Conservation (phyloP, 2,113 vertebrate species). For the Ciconia boyciana region DNA sequence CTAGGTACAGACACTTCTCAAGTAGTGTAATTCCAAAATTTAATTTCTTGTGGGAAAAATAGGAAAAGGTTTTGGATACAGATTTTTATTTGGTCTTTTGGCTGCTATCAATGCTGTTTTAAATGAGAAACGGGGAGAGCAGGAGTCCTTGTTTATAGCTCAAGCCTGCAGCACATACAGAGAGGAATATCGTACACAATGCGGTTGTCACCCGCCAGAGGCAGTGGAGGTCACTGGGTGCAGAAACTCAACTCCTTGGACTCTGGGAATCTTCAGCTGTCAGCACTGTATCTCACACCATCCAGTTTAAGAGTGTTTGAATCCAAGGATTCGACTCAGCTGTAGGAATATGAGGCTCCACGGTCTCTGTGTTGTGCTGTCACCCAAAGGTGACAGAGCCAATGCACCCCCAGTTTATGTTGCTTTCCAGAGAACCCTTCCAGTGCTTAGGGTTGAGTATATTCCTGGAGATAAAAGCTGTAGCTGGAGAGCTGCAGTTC, state of each 20-base stretch:
- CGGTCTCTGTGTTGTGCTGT: not conserved
- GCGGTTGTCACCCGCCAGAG: not conserved
- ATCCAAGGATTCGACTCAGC: not conserved
- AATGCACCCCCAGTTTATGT: rapidly evolving
- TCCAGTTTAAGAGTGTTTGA: not conserved
- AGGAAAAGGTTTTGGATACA: not conserved
- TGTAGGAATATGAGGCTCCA: not conserved
- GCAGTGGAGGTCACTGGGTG: not conserved
- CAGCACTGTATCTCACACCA: not conserved
- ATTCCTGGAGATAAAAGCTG: not conserved
- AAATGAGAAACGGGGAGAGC: not conserved
- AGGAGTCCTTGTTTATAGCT: not conserved
- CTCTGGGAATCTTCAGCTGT: not conserved
- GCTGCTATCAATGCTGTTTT: not conserved
- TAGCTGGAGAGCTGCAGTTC: not conserved
- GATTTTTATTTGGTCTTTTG: not conserved
- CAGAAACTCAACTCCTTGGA: not conserved
- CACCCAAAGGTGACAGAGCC: not conserved
- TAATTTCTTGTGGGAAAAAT: not conserved
- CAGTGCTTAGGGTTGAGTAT: not conserved
- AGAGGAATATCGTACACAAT: not conserved
- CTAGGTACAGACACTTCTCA: not conserved
- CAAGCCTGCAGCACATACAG: not conserved
- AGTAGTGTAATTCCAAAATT: not conserved
- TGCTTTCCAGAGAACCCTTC: not conserved